phyloP scores from a whole-genome alignment of 2,797 vertebrate species.

The Darevskia mixta region DNA sequence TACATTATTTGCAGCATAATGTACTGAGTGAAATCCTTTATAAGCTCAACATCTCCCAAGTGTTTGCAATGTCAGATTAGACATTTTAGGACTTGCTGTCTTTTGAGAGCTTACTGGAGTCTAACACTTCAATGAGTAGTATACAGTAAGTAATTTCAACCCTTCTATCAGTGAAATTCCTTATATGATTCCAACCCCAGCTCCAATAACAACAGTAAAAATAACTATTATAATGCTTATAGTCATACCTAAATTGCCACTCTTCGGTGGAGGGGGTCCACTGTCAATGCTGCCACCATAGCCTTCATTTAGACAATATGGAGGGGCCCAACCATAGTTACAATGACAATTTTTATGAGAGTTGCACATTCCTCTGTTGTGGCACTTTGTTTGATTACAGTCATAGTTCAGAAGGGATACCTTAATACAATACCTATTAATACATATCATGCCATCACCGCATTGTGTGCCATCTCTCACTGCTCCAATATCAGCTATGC shows the following conservation, averaged over 20 bases:
- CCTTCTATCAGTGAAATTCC: neutral
- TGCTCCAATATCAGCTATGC: slow-evolving; percentile 44
- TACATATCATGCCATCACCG: slow-evolving; percentile 63
- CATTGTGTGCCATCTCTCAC: slow-evolving; percentile 66
- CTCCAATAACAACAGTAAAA: neutral
- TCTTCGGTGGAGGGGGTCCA: slow-evolving; percentile 76
- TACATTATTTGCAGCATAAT: neutral
- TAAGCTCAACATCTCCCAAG: neutral
- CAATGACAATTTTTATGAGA: slow-evolving; percentile 89
- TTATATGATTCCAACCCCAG: neutral
- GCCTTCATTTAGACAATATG: slow-evolving; percentile 78
- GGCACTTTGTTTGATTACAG: slow-evolving; percentile 64
- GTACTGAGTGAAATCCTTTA: neutral
- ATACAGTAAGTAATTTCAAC: neutral
- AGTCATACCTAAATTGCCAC: neutral
- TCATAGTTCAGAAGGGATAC: slow-evolving; percentile 54
- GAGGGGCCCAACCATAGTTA: slow-evolving; percentile 80
- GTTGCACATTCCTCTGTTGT: slow-evolving; percentile 81
- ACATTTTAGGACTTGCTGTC: neutral
- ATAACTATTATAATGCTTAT: neutral
- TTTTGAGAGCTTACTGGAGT: neutral
- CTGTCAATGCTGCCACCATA: slow-evolving; percentile 87
- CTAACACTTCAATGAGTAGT: neutral
- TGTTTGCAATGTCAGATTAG: neutral
- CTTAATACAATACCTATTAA: slow-evolving; percentile 58